A percentile compares a stretch with the other conserved stretches of the same genome.
These are phyloP conservation scores for Harpalus rubripes DNA, from an alignment of 2,888 invertebrate species.

Conservation along the genomic window DNA sequence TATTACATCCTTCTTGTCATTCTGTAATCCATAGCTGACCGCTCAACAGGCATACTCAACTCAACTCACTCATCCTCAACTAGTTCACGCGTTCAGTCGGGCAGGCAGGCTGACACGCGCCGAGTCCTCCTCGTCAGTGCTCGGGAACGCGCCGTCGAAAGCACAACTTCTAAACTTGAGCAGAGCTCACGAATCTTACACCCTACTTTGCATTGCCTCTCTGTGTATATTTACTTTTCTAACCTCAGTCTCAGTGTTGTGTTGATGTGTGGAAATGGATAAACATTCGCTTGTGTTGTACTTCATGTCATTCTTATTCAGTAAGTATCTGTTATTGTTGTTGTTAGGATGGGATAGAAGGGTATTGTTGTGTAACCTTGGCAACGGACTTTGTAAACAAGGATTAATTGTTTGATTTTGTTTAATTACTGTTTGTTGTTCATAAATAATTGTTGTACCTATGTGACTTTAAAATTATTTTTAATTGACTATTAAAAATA, in stretches of 20 bases:
- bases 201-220: constrained; percentile 30
- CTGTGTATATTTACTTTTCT: not conserved
- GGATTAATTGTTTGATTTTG: not conserved
- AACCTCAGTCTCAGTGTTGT: constrained; percentile 10
- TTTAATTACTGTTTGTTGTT: not conserved
- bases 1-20: not conserved
- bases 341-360: not conserved
- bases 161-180: constrained; percentile 11
- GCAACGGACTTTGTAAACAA: not conserved
- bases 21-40: not conserved
- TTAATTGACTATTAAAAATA: too few relatives aligned
- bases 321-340: constrained; percentile 38
- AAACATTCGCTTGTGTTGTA: constrained; percentile 41
- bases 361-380: not conserved
- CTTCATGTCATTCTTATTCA: constrained; percentile 52
- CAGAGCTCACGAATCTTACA: not conserved
- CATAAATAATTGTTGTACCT: not conserved
- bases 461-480: too few relatives aligned
- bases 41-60: not conserved
- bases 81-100: constrained; percentile 22
- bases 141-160: not conserved
- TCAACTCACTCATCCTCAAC: constrained; percentile 1
- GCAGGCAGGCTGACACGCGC: constrained; percentile 30
- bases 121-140: constrained; percentile 22
- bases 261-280: constrained; percentile 55